Percentiles rank a stretch among this genome's conserved stretches.
Evolutionary conservation across 2,888 invertebrate species (phyloP).

Genomic region (Campoplex capitator): DNA sequence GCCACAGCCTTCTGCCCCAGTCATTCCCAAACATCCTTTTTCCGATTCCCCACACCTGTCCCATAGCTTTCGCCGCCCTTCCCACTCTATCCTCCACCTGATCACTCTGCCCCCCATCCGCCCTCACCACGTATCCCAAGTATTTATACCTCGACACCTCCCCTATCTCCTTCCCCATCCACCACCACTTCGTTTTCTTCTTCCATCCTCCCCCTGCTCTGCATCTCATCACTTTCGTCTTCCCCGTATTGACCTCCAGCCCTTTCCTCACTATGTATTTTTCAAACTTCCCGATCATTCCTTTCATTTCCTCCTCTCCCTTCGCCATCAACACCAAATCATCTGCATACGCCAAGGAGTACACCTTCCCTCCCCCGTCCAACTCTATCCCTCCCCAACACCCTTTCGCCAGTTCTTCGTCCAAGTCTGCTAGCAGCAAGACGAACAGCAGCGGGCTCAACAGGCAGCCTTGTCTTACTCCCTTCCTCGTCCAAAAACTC

Average conservation of each 20-base stretch:
- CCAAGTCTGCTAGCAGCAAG: conserved; percentile 23
- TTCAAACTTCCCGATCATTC: background rate
- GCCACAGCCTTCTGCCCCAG: background rate
- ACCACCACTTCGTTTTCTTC: conserved; percentile 1
- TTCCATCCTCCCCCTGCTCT: background rate
- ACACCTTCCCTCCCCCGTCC: background rate
- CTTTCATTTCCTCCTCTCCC: conserved; percentile 5
- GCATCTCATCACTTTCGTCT: background rate
- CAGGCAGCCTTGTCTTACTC: conserved; percentile 21
- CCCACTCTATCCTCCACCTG: conserved; percentile 29
- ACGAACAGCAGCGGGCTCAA: background rate
- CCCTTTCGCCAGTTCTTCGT: conserved; percentile 24
- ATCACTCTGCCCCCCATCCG: background rate
- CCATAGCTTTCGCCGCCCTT: conserved; percentile 53
- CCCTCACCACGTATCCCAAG: background rate
- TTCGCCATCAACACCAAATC: conserved; percentile 1
- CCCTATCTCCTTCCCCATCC: background rate
- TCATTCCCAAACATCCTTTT: background rate
- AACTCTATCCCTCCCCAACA: background rate
- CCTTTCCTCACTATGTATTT: background rate
- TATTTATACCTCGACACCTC: background rate
- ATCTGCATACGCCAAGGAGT: conserved; percentile 9
- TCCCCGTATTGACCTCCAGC: background rate
- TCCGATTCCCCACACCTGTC: conserved; percentile 50
- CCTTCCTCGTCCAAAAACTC: conserved; percentile 1